Percentiles rank a stretch among this genome's conserved stretches.
Evolutionary conservation across 2,113 vertebrate genomes (phyloP).

Genomic region (Ceyx margarethae): DNA sequence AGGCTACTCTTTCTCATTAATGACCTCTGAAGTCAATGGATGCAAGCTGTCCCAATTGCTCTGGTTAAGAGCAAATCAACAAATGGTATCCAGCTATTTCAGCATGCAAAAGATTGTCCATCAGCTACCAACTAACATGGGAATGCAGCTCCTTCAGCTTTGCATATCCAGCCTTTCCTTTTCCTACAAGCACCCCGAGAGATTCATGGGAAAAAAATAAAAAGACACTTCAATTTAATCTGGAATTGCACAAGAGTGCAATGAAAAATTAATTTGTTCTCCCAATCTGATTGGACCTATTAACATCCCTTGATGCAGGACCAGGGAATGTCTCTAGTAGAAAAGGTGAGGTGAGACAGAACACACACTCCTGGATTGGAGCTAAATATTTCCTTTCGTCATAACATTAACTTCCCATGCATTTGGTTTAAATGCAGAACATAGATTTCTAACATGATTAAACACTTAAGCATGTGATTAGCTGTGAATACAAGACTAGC

Average conservation of each 20-base stretch:
- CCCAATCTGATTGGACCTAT: background rate
- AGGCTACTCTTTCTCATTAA: background rate
- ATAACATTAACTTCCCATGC: background rate
- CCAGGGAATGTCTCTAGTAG: background rate
- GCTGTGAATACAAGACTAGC: background rate
- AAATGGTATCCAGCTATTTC: background rate
- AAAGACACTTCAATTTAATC: background rate
- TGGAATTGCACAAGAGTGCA: background rate
- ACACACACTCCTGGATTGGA: background rate
- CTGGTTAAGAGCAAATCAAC: background rate
- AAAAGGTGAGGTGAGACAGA: background rate
- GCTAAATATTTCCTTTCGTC: background rate
- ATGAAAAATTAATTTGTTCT: conserved; percentile 17
- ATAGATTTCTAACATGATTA: background rate
- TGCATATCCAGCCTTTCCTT: background rate
- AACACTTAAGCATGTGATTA: background rate
- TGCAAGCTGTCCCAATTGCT: background rate
- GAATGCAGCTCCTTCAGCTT: background rate
- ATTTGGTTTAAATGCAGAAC: background rate
- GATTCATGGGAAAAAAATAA: background rate
- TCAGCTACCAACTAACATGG: background rate
- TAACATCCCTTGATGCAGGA: background rate
- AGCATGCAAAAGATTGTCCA: background rate
- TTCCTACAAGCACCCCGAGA: background rate
- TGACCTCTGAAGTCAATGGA: background rate